Conservation (phyloP, 1,140 invertebrate genomes). For the Acyrthosiphon pisum region DNA sequence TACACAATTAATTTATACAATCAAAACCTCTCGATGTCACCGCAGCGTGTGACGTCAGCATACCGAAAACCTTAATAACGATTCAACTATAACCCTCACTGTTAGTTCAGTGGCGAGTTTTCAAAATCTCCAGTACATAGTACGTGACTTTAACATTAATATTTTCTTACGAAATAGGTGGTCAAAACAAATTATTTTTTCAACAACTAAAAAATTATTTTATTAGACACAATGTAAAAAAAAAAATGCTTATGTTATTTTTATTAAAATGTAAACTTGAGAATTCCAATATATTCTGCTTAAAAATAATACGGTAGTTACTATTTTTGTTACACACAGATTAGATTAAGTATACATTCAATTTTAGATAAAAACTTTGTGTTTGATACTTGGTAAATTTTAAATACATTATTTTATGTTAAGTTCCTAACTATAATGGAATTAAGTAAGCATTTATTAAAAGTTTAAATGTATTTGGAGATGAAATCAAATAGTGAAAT, state of each 20-base stretch:
- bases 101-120: not conserved
- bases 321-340: not conserved
- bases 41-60: not conserved
- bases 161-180: not conserved
- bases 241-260: not conserved
- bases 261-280: not conserved
- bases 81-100: not conserved
- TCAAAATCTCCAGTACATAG: not conserved
- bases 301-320: too few species aligned
- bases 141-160: conserved; percentile 10
- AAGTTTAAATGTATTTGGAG: not conserved
- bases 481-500: not conserved
- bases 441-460: not conserved
- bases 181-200: conserved; percentile 16
- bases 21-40: not conserved
- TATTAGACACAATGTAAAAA: not conserved
- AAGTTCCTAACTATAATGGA: too few species aligned
- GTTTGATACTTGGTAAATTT: not conserved
- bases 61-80: not conserved
- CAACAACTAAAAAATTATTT: too few species aligned
- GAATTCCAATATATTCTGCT: not conserved
- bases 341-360: not conserved
- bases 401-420: too few species aligned
- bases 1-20: not conserved
- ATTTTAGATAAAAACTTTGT: not conserved